phyloP scores from a whole-genome alignment of 2,113 vertebrate genomes.

The Anguilla japonica region DNA sequence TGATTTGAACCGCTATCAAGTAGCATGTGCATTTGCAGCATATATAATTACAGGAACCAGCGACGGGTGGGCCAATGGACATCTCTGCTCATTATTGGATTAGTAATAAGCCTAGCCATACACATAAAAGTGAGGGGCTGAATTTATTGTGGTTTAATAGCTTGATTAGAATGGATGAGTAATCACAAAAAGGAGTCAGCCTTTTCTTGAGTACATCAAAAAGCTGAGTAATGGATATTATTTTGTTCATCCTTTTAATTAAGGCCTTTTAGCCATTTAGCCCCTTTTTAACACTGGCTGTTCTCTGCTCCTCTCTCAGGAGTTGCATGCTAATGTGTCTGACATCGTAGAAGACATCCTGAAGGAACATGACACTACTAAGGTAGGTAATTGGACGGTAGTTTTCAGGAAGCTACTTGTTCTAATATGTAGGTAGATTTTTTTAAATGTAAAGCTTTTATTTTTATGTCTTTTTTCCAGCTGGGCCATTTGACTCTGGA shows the following conservation, averaged over 20 bases:
- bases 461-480: conserved; percentile 61
- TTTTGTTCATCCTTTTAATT: neutral
- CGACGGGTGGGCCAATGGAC: too few relatives aligned
- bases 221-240: neutral
- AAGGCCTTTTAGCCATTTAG: neutral
- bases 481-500: conserved; percentile 90
- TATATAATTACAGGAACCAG: neutral
- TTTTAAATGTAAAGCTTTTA: neutral
- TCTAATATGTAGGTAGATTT: neutral
- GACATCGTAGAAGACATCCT: conserved; percentile 88
- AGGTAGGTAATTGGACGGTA: conserved; percentile 69
- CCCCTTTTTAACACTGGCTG: neutral
- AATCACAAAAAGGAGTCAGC: neutral
- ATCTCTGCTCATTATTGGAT: neutral
- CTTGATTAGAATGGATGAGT: neutral
- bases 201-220: neutral
- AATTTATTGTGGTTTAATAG: neutral
- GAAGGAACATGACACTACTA: conserved; percentile 88
- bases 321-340: conserved; percentile 77
- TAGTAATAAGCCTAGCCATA: neutral
- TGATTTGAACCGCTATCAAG: neutral
- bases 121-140: neutral
- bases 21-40: neutral
- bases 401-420: neutral
- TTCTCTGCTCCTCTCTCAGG: conserved; percentile 62